These are phyloP conservation scores for Cepphus grylle DNA, from an alignment of 2,113 vertebrate genomes.

Conservation along the genomic window DNA sequence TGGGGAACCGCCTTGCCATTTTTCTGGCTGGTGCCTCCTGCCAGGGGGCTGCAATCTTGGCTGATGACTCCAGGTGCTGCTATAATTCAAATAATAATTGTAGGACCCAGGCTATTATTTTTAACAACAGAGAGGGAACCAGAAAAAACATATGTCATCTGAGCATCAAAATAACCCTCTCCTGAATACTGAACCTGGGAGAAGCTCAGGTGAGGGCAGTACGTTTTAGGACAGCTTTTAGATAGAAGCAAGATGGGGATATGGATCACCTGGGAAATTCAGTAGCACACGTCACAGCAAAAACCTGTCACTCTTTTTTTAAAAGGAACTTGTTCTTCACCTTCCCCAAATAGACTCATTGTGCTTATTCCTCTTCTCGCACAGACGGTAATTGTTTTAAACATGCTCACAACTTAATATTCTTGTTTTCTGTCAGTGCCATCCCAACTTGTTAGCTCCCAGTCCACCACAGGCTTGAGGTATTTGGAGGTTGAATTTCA, in stretches of 20 bases:
- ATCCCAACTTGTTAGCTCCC: not conserved
- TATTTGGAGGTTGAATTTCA: not conserved
- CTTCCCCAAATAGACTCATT: not conserved
- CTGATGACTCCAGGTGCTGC: not conserved
- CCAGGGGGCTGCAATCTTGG: not conserved
- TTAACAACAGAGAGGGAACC: not conserved
- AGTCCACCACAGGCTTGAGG: not conserved
- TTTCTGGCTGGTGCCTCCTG: not conserved
- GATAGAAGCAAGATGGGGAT: accelerated
- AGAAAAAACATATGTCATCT: not conserved
- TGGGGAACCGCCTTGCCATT: not conserved
- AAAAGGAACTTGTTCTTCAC: not conserved
- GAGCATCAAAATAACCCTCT: not conserved
- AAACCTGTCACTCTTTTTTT: not conserved
- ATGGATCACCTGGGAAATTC: not conserved
- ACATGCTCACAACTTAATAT: not conserved
- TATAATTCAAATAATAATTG: not conserved
- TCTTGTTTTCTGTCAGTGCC: not conserved
- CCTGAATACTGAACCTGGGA: not conserved
- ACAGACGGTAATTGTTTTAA: not conserved
- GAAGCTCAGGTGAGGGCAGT: not conserved
- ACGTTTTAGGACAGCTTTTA: not conserved
- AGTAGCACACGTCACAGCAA: not conserved
- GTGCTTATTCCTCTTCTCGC: not conserved
- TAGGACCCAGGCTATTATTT: not conserved